A percentile compares a stretch with the other conserved stretches of the same genome.
phyloP scores from a whole-genome alignment of 2,113 vertebrate genomes.

The Lasiurus borealis region DNA sequence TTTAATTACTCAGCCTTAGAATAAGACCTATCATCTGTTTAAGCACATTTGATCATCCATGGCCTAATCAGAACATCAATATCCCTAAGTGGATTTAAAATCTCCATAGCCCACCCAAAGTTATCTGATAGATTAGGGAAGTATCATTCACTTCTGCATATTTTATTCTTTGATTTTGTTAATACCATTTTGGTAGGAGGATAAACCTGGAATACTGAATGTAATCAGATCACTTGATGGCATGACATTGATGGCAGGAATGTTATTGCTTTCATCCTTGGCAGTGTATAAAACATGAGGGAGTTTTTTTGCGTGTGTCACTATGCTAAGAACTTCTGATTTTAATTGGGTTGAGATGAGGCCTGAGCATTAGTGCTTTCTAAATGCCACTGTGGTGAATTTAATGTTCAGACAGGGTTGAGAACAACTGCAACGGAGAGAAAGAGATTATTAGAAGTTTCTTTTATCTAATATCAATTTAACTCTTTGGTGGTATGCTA shows the following conservation, averaged over 20 bases:
- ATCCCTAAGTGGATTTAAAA: background rate
- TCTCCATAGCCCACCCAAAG: background rate
- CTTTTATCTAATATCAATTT: background rate
- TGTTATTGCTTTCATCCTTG: background rate
- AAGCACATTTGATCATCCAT: background rate
- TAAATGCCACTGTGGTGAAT: background rate
- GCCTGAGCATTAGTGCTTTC: background rate
- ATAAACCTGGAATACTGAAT: background rate
- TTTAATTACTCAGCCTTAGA: background rate
- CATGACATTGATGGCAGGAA: background rate
- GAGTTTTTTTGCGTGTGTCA: background rate
- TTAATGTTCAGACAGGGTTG: background rate
- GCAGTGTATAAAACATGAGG: background rate
- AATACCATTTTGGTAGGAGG: background rate
- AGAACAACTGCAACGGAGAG: background rate
- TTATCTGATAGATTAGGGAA: background rate
- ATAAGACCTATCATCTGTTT: background rate
- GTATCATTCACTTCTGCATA: background rate
- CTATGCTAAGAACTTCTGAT: background rate
- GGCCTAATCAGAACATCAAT: background rate
- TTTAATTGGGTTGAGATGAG: conserved; percentile 28
- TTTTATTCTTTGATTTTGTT: background rate
- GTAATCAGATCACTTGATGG: background rate
- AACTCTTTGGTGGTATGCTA: background rate
- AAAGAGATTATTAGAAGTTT: background rate